Base-by-base conservation (phyloP, 30 jellyfish, hydroid and myxozoan genomes). In the Catostylus mosaicus region DNA sequence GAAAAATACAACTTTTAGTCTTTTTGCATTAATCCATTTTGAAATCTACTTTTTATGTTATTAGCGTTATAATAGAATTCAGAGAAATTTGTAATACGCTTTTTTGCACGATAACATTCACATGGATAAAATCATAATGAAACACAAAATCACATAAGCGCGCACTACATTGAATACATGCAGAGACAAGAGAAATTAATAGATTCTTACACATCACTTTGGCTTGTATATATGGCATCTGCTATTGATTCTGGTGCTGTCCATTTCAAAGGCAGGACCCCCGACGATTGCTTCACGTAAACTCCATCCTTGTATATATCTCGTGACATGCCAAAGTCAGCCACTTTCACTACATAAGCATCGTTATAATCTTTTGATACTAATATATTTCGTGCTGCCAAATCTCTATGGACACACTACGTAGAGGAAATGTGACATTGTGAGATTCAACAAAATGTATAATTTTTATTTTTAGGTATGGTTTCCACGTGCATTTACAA, bases 251-350 rank as follows among this genome's bases (percentile, higher is more conserved):
- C 98, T 14, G 95, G 95, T 14, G 96, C 88, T 71, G 92, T 92
- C 98, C 98, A 92, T 68, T 92, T 92, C 88, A 92, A 68, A 7
- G 98, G 98, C 78, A 85, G 65, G 23, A 85, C 77, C 14, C 96
- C 95, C 0, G 83, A 47, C 16, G 98, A 75, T 22, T 73, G 82
- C 60, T 91, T 91, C 68, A 75, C 67, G 30, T 91, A 91, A n/a
- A 71, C 51, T 11, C 88, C 96, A 48, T 91, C 90, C 47, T 73
- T 48, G 29, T 79, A 78, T 24, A 91, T 67, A 77, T 91, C 98
- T 22, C 98, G 86, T 11, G 98, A 95, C 80, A 91, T 69, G 46
- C 98, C 98, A 57, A 91, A 91, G 56, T 91, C 98, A 32, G 98
- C 94, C 30, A 91, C 52, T 65, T 91, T 91, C 43, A 91, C 54